Percentiles rank a stretch among this genome's conserved stretches.
Evolutionary conservation across 2,888 invertebrate species (phyloP).

Genomic region (Xylota sylvarum): DNA sequence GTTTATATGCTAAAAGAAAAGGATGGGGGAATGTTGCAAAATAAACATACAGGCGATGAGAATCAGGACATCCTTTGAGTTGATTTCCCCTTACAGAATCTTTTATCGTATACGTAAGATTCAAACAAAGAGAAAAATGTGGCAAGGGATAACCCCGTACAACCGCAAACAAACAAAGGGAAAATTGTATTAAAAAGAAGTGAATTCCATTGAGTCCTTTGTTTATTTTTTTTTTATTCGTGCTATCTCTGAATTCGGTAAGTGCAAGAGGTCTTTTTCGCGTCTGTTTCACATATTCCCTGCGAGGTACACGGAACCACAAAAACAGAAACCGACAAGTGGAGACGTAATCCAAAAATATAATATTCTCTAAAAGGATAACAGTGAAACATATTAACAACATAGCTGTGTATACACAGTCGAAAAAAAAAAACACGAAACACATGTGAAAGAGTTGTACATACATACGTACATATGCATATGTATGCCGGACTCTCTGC

Average conservation of each 20-base stretch:
- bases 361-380: conserved; percentile 37
- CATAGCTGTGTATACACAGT: conserved; percentile 9
- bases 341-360: conserved; percentile 46
- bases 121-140: conserved; percentile 2
- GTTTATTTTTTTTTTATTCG: background rate
- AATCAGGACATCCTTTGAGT: conserved; percentile 58
- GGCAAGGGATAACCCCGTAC: background rate
- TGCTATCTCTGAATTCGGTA: background rate
- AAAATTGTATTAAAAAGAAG: conserved; percentile 48
- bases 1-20: conserved; percentile 22
- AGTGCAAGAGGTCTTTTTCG: conserved; percentile 9
- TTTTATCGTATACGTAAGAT: conserved; percentile 43
- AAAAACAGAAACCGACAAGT: conserved; percentile 44
- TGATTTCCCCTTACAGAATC: conserved; percentile 42
- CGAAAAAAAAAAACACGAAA: background rate
- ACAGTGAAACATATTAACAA: conserved; percentile 51
- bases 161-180: conserved; percentile 39
- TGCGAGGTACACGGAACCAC: conserved; percentile 9
- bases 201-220: conserved; percentile 25
- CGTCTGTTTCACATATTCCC: background rate
- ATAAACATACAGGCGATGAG: conserved; percentile 19
- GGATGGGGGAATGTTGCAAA: conserved; percentile 28
- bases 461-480: too few species aligned
- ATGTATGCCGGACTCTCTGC: background rate
- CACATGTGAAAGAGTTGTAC: too few species aligned